Evolutionary conservation across 1,140 invertebrate species (phyloP).

Genomic region (Anastatus disparis): DNA sequence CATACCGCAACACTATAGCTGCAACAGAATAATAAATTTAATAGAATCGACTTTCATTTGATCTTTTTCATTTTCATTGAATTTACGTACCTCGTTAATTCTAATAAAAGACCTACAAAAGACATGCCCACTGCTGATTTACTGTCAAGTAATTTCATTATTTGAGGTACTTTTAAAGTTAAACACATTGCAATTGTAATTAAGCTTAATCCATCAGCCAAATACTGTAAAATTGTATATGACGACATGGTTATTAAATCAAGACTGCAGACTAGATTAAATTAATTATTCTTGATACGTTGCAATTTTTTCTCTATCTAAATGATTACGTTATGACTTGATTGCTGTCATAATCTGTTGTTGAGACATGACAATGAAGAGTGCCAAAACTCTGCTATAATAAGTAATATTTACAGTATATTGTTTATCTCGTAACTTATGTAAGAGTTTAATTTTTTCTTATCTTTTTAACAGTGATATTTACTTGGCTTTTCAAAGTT

Average conservation of each 20-base stretch:
- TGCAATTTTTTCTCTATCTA: no score
- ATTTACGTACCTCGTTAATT: conserved; percentile 71
- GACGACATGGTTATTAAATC: conserved; percentile 31
- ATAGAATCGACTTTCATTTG: conserved; percentile 11
- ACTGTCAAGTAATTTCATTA: conserved; percentile 69
- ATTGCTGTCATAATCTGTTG: no score
- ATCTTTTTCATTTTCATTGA: neutral
- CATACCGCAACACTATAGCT: conserved; percentile 77
- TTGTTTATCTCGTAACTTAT: no score
- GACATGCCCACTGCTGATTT: conserved; percentile 74
- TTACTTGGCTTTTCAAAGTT: no score
- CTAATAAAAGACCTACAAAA: conserved; percentile 72
- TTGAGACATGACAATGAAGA: no score
- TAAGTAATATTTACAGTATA: no score
- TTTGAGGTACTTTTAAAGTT: conserved; percentile 78
- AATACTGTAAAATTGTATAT: conserved; percentile 51
- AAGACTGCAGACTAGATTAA: no score
- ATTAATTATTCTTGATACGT: no score
- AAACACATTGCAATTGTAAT: conserved; percentile 76
- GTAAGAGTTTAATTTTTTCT: no score
- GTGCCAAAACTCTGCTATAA: no score
- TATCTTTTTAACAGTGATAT: no score
- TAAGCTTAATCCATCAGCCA: conserved; percentile 72
- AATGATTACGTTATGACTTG: no score
- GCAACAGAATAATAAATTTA: conserved; percentile 49